These are phyloP conservation scores for Neogale vison DNA, from an alignment of 2,113 vertebrate genomes.

Conservation along the genomic window DNA sequence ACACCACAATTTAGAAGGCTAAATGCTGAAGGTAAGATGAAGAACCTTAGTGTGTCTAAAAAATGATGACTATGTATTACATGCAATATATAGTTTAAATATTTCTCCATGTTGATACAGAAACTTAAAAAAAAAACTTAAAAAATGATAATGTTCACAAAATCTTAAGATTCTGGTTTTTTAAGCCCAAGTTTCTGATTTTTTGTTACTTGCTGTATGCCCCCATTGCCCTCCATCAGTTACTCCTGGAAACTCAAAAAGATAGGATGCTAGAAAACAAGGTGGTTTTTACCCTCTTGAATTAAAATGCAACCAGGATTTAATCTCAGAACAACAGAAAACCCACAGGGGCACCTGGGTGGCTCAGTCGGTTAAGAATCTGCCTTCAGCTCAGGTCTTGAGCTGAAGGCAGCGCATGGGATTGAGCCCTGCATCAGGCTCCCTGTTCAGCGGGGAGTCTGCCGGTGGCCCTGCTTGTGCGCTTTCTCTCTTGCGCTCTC, in stretches of 20 bases:
- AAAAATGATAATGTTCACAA: background rate
- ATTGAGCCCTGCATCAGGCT: background rate
- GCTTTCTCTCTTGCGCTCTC: no score
- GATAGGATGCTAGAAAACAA: background rate
- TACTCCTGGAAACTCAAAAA: background rate
- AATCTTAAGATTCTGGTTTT: background rate
- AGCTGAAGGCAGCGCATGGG: background rate
- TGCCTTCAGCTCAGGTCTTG: background rate
- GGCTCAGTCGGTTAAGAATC: background rate
- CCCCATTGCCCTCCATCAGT: background rate
- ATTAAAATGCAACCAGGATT: conserved; percentile 36
- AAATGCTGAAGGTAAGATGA: background rate
- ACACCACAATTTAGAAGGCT: background rate
- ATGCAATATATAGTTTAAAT: background rate
- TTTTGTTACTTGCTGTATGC: background rate
- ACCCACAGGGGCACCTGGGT: background rate
- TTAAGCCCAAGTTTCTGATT: background rate
- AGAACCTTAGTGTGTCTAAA: background rate
- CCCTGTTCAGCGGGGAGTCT: background rate
- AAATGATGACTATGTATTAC: background rate
- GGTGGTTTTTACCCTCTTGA: background rate
- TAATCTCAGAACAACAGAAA: background rate
- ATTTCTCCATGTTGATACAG: background rate
- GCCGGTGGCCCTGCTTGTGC: no score
- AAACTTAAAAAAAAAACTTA: background rate